phyloP scores from a whole-genome alignment of 2,113 vertebrate species.

The Macaca mulatta region DNA sequence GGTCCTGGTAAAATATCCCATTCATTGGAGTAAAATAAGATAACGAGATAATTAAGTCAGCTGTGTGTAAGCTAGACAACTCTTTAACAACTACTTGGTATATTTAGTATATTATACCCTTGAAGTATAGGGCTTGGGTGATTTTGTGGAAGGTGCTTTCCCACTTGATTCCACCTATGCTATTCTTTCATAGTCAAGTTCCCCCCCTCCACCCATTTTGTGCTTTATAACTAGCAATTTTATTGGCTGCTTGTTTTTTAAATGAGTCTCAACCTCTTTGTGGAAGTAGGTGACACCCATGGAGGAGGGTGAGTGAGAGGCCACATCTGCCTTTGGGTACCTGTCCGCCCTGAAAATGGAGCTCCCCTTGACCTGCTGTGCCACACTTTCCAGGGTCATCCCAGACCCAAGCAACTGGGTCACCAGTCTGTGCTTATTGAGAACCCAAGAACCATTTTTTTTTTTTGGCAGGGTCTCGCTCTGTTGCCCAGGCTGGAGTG shows the following conservation, averaged over 20 bases:
- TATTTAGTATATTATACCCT: neutral
- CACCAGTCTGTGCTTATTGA: neutral
- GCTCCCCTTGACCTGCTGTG: neutral
- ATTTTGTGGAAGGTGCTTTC: neutral
- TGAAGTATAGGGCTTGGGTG: neutral
- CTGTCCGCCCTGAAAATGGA: too few species aligned
- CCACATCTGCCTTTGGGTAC: neutral
- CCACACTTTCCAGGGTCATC: neutral
- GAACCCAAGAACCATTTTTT: neutral
- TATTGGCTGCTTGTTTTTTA: slow-evolving; percentile 27
- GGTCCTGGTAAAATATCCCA: neutral
- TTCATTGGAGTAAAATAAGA: neutral
- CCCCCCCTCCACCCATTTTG: neutral
- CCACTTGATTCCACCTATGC: neutral
- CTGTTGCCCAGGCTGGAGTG: too few species aligned
- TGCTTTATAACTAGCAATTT: neutral
- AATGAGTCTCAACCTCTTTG: neutral
- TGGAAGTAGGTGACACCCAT: neutral
- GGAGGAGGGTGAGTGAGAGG: neutral
- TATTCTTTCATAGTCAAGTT: neutral
- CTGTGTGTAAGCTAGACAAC: too few species aligned
- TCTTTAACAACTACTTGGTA: neutral
- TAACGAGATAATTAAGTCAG: neutral
- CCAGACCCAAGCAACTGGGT: neutral
- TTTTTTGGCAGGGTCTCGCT: too few species aligned